A percentile compares a stretch with the other conserved stretches of the same genome.
Evolutionary conservation across 2,888 invertebrate species (phyloP).

Genomic region (Alsophila aescularia): DNA sequence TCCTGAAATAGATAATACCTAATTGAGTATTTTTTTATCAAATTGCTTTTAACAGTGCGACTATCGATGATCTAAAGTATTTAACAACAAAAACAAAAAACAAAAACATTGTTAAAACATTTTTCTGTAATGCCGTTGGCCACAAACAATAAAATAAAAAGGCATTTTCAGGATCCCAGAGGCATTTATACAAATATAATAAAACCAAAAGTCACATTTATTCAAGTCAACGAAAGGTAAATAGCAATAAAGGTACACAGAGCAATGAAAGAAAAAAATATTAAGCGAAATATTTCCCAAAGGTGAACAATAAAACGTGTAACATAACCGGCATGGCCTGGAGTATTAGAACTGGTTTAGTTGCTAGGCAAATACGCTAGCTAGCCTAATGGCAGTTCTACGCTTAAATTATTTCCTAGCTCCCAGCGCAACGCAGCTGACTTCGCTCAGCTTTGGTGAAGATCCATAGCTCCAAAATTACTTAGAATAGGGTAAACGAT

Average conservation of each 20-base stretch:
- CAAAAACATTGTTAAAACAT: neutral
- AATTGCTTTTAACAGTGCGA: too few species aligned
- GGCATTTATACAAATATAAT: constrained; percentile 25
- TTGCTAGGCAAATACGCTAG: neutral
- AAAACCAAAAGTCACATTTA: constrained; percentile 22
- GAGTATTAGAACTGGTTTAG: constrained; percentile 1
- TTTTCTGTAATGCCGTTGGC: neutral
- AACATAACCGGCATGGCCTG: constrained; percentile 30
- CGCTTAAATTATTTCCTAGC: neutral
- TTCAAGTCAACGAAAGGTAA: constrained; percentile 22
- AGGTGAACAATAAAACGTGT: constrained; percentile 43
- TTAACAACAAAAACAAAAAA: too few species aligned
- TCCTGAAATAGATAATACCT: too few species aligned
- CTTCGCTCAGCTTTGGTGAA: too few species aligned
- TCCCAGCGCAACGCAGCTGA: too few species aligned
- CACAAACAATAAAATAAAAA: constrained; percentile 15
- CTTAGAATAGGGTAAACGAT: too few species aligned
- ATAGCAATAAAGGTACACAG: constrained; percentile 23
- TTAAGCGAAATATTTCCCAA: constrained; percentile 44
- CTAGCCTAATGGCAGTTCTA: too few species aligned
- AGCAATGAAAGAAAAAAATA: constrained; percentile 43
- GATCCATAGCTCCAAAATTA: too few species aligned
- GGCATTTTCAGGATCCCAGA: constrained; percentile 16
- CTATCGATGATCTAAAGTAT: too few species aligned
- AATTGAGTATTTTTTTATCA: too few species aligned